Percentiles rank a stretch among this genome's conserved stretches.
These are phyloP conservation scores for Lepidurus apus DNA, from an alignment of 1,140 invertebrate genomes.

Conservation along the genomic window DNA sequence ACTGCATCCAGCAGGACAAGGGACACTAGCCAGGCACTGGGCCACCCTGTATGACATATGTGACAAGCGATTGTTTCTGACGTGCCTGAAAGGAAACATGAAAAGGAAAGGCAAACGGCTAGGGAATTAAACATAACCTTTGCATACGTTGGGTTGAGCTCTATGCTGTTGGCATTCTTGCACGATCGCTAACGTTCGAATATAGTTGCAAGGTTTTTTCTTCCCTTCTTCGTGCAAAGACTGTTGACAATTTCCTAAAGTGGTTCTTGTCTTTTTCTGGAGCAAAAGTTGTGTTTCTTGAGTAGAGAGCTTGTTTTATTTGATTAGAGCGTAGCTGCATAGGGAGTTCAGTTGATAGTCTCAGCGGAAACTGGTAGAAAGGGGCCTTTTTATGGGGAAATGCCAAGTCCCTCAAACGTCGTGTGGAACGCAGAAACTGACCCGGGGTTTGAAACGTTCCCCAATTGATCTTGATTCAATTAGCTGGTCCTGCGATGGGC, in stretches of 20 bases:
- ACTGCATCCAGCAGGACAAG: neutral
- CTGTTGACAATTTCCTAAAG: too few species aligned
- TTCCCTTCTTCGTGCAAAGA: too few species aligned
- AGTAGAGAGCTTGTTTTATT: neutral
- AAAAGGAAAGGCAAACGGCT: neutral
- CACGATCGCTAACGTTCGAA: too few species aligned
- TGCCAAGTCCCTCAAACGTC: neutral
- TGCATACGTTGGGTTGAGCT: too few species aligned
- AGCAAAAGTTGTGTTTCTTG: neutral
- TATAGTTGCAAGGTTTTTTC: too few species aligned
- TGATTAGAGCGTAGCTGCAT: neutral
- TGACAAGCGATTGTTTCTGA: conserved; percentile 6
- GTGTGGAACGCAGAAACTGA: too few species aligned
- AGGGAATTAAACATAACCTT: too few species aligned
- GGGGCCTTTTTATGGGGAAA: neutral
- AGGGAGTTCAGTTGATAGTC: neutral
- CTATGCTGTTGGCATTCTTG: too few species aligned
- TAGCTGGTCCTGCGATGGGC: too few species aligned
- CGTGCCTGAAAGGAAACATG: neutral
- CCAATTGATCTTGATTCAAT: too few species aligned
- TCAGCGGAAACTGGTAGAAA: neutral
- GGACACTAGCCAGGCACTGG: neutral
- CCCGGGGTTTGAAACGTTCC: too few species aligned
- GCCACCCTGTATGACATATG: conserved; percentile 13
- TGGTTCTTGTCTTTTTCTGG: neutral